Evolutionary conservation across 1,140 invertebrate genomes (phyloP), one percentile per base, ranked within the genome.

Genomic region (Hormaphis cornu): DNA sequence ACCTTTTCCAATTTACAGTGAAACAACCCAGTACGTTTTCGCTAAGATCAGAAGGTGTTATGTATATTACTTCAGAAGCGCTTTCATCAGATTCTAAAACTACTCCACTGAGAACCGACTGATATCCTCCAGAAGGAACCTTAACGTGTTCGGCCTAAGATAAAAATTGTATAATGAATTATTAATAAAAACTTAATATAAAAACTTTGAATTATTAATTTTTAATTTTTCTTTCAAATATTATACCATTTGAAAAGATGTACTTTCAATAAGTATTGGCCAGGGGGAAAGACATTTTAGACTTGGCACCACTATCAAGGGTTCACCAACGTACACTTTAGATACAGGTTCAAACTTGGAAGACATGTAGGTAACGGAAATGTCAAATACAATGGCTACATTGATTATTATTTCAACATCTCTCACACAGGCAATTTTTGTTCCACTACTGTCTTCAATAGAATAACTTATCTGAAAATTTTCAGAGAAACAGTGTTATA

Each of bases 1-100:
- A 89, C 84, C 89, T 82, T 79, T 82, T 85, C 89, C 89, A 92
- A 74, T 83, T 83, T 22, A 92, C 81, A 3, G 83, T 85, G 76
- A 89, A 91, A 35, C 86, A 80, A 66, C 88, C 89, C 16, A 88
- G 82, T 73, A 81, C 80, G 46, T 80, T 79, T 72, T 85, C 83
- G 71, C 82, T 82, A 30, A 75, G 72, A 72, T 75, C 75, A 73
- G 76, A 79, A n/a, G 80, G 78, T 66, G 79, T 72, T 28, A 82
- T 77, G 56, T 79, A 80, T 72, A 79, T 80, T 24, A 80, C 75
- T 75, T 84, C 83, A 1, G 81, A 79, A n/a, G 78, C 82, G 26
- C 59, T 61, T 72, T 75, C 73, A 28, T 72, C 71, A 37, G 28
- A 69, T 52, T 71, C 71, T 35, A 75, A 59, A n/a, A 48, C 24